These are phyloP conservation scores for Drosophila sp. DNA, from an alignment of 1,140 invertebrate genomes.

Conservation along the genomic window DNA sequence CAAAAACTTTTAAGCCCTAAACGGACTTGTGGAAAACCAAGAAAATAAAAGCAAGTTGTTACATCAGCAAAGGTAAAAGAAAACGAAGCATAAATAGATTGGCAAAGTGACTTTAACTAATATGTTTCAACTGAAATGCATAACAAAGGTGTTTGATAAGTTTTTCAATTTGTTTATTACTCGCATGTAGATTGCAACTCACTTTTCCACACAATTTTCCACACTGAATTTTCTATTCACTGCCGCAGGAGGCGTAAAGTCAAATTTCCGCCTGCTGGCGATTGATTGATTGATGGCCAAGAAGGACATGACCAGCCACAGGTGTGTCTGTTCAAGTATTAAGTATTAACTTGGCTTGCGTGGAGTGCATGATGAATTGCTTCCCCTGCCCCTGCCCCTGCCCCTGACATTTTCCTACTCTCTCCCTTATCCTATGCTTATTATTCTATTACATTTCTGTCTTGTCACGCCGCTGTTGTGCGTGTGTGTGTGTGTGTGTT, in stretches of 20 bases:
- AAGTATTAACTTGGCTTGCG: slow-evolving; percentile 45
- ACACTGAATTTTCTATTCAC: slow-evolving; percentile 24
- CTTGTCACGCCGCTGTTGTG: slow-evolving; percentile 55
- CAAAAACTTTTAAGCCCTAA: slow-evolving; percentile 52
- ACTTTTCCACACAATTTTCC: slow-evolving; percentile 18
- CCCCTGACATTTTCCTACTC: slow-evolving; percentile 28
- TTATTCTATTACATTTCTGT: slow-evolving; percentile 57
- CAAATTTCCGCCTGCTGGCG: slow-evolving; percentile 28
- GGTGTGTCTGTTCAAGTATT: slow-evolving; percentile 28
- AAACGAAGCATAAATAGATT: slow-evolving; percentile 15
- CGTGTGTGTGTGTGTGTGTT: neutral
- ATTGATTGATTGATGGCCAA: slow-evolving; percentile 45
- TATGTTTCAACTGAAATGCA: neutral
- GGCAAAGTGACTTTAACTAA: slow-evolving; percentile 1
- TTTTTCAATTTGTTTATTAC: slow-evolving; percentile 52
- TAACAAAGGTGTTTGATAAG: slow-evolving; percentile 15
- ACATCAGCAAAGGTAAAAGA: neutral
- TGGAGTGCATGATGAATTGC: slow-evolving; percentile 76
- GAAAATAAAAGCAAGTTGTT: neutral
- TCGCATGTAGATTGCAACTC: slow-evolving; percentile 31
- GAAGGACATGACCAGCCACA: slow-evolving; percentile 26
- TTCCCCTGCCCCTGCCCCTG: slow-evolving; percentile 30
- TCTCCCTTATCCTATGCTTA: neutral
- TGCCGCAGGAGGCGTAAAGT: slow-evolving; percentile 32
- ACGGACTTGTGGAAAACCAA: slow-evolving; percentile 38